A percentile compares a stretch with the other conserved stretches of the same genome.
phyloP scores from a whole-genome alignment of 2,113 vertebrate genomes.

The Chlamydotis undulata region DNA sequence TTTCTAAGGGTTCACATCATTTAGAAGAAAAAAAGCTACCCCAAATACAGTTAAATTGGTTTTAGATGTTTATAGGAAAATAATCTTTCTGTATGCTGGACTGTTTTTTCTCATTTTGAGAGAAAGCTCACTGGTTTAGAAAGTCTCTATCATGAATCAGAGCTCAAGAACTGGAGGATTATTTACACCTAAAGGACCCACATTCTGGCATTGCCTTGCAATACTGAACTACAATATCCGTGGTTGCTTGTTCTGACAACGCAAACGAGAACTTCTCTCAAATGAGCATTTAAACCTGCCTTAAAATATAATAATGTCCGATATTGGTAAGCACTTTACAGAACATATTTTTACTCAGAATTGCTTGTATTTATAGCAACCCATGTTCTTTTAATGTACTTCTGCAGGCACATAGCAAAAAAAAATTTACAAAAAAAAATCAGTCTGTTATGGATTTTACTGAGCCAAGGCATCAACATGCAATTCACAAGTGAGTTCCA shows the following conservation, averaged over 20 bases:
- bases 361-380: conserved; percentile 22
- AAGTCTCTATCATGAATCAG: not conserved
- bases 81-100: not conserved
- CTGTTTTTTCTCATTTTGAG: not conserved
- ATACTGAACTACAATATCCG: not conserved
- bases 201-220: not conserved
- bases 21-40: not conserved
- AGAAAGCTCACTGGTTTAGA: not conserved
- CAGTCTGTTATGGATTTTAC: not conserved
- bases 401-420: not conserved
- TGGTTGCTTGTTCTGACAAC: not conserved
- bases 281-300: not conserved
- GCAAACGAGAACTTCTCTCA: not conserved
- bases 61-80: not conserved
- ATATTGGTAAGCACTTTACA: not conserved
- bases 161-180: not conserved
- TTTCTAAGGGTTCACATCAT: not conserved
- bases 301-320: not conserved
- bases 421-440: not conserved
- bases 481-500: not conserved
- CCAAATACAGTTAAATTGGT: not conserved
- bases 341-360: not conserved
- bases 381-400: not conserved
- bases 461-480: not conserved
- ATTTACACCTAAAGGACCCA: not conserved